phyloP scores from a whole-genome alignment of 2,797 vertebrate genomes.

The Silurus aristotelis region DNA sequence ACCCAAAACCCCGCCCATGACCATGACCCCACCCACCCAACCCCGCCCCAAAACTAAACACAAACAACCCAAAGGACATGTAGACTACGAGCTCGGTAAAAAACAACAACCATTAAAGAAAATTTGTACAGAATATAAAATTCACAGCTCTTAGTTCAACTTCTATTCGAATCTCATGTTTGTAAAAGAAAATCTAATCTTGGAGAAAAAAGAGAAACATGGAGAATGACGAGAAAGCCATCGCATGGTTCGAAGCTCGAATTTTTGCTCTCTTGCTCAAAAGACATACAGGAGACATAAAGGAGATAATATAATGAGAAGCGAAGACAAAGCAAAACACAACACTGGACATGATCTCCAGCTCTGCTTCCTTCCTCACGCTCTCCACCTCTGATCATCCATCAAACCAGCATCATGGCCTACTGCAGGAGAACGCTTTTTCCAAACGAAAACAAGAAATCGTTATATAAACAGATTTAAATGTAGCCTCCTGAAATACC shows the following conservation, averaged over 20 bases:
- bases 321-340: not conserved
- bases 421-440: not conserved
- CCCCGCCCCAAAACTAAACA: conserved; percentile 27
- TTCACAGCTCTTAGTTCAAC: conserved; percentile 78
- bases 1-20: too few species aligned
- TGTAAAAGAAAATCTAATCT: conserved; percentile 63
- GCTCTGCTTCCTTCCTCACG: not conserved
- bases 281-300: conserved; percentile 10
- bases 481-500: conserved; percentile 34
- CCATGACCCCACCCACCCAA: not conserved
- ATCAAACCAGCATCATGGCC: not conserved
- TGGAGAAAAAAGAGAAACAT: conserved; percentile 11
- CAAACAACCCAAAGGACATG: conserved; percentile 67
- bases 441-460: not conserved
- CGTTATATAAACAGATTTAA: conserved; percentile 21
- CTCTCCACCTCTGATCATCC: not conserved
- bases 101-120: conserved; percentile 68
- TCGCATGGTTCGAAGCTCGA: conserved; percentile 51
- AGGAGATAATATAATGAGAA: too few species aligned
- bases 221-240: conserved; percentile 11
- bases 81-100: conserved; percentile 77
- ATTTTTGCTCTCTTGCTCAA: conserved; percentile 70
- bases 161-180: conserved; percentile 65
- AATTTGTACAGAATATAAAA: conserved; percentile 74
- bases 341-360: not conserved